A percentile compares a stretch with the other conserved stretches of the same genome.
These are phyloP conservation scores for Montipora capricornis DNA, from an alignment of 64 coral and sea anemone genomes.

Conservation along the genomic window DNA sequence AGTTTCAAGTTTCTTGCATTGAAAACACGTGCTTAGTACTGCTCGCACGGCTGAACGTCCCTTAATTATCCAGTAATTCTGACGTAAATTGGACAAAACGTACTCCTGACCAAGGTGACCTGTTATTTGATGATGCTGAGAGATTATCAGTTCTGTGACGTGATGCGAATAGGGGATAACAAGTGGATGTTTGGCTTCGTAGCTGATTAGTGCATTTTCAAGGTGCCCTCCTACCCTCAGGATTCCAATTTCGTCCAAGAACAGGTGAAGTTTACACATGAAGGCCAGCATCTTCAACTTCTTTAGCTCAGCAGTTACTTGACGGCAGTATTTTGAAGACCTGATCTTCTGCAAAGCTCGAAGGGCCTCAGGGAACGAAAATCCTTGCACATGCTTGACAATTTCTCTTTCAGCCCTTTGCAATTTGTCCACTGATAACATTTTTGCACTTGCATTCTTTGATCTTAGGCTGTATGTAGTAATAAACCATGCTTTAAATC, in stretches of 20 bases:
- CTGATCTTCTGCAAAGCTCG: no score
- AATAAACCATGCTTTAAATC: no score
- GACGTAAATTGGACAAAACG: constrained; percentile 4
- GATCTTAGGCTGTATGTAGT: no score
- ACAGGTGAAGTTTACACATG: background rate
- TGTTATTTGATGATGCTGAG: no score
- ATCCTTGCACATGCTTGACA: background rate
- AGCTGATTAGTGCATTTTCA: constrained; percentile 7
- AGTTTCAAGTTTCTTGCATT: constrained; percentile 14
- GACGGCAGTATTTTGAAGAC: no score
- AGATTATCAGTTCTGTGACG: constrained; percentile 16
- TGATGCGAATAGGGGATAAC: constrained; percentile 31
- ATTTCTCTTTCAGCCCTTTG: no score
- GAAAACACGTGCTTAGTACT: constrained; percentile 6
- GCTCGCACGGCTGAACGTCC: background rate
- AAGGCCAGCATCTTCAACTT: background rate
- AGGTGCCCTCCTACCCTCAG: constrained; percentile 32
- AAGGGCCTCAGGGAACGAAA: background rate
- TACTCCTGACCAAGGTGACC: constrained; percentile 16
- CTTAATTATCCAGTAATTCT: constrained; percentile 30
- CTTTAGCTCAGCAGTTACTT: background rate
- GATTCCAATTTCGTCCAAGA: background rate
- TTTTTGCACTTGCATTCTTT: background rate
- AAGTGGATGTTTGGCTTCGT: constrained; percentile 12
- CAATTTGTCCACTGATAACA: no score